These are phyloP conservation scores for Eulithis testata DNA, from an alignment of 2,888 invertebrate species.

Conservation along the genomic window DNA sequence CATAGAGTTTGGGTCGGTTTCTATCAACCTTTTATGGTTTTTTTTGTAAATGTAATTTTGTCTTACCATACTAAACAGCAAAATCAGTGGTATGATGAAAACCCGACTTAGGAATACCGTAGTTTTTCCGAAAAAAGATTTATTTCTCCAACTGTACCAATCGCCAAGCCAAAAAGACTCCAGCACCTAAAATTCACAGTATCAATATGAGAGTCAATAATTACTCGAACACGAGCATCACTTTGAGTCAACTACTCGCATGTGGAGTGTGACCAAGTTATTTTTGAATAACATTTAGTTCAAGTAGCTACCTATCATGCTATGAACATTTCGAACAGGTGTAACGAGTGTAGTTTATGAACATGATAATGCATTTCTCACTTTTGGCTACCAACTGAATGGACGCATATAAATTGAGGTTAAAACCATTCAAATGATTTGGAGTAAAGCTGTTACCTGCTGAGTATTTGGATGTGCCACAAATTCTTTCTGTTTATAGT, in stretches of 20 bases:
- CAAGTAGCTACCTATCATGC: slow-evolving; percentile 34
- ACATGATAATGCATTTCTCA: slow-evolving; percentile 39
- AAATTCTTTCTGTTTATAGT: slow-evolving; percentile 89
- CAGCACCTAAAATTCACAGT: slow-evolving; percentile 61
- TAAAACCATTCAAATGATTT: slow-evolving; percentile 23
- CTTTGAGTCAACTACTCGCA: neutral
- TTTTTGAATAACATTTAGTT: slow-evolving; percentile 34
- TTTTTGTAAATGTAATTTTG: neutral
- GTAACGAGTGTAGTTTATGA: slow-evolving; percentile 34
- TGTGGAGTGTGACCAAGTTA: slow-evolving; percentile 25
- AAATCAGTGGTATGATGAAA: slow-evolving; percentile 63
- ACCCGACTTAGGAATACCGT: slow-evolving; percentile 53
- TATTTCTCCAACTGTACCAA: slow-evolving; percentile 84
- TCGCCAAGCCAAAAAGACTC: slow-evolving; percentile 88
- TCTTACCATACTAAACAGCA: slow-evolving; percentile 64
- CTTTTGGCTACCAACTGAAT: slow-evolving; percentile 28
- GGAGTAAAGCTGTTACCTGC: slow-evolving; percentile 67
- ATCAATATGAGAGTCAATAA: slow-evolving; percentile 16
- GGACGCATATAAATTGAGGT: slow-evolving; percentile 28
- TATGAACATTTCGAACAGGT: slow-evolving; percentile 26
- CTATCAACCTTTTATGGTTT: neutral
- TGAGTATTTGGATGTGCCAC: slow-evolving; percentile 91
- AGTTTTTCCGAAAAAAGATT: slow-evolving; percentile 67
- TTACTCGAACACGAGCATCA: neutral
- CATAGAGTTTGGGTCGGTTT: no score